These are phyloP conservation scores for Rhagoletis pomonella DNA, from an alignment of 1,140 invertebrate genomes.

Conservation along the genomic window DNA sequence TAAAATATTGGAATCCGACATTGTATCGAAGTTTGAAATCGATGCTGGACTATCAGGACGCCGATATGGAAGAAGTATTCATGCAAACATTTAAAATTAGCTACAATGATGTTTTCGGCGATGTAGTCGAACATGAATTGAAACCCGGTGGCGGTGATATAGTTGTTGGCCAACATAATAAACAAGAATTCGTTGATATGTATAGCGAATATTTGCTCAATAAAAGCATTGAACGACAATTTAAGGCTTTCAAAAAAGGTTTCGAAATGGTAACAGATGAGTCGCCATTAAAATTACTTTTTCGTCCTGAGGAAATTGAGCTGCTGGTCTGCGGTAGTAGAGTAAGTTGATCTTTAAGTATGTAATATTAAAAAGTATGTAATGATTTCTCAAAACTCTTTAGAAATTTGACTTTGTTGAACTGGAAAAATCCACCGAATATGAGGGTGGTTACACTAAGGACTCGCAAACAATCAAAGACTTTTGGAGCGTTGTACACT, in stretches of 20 bases:
- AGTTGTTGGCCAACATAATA: conserved; percentile 85
- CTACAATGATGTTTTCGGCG: conserved; percentile 92
- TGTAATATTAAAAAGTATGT: too few species aligned
- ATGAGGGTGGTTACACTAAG: conserved; percentile 92
- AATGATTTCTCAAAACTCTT: conserved; percentile 54
- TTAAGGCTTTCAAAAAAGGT: conserved; percentile 90
- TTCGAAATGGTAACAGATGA: conserved; percentile 94
- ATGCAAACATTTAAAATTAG: conserved; percentile 93
- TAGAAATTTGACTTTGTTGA: conserved; percentile 91
- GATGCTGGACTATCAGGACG: conserved; percentile 86
- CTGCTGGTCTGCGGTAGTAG: conserved; percentile 89
- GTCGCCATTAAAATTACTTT: conserved; percentile 87
- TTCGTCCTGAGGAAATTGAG: conserved; percentile 95
- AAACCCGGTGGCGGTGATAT: conserved; percentile 85
- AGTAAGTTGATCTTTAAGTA: conserved; percentile 81
- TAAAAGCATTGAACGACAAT: conserved; percentile 90
- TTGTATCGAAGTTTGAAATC: conserved; percentile 87
- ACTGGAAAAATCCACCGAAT: conserved; percentile 92
- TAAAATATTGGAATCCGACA: conserved; percentile 91
- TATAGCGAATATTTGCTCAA: conserved; percentile 94
- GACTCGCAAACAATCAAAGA: conserved; percentile 89
- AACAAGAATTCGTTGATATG: conserved; percentile 90
- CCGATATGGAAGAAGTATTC: conserved; percentile 91
- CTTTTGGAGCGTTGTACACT: conserved; percentile 97
- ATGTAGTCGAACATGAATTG: conserved; percentile 87